A percentile compares a stretch with the other conserved stretches of the same genome.
Evolutionary conservation across 2,888 invertebrate species (phyloP).

Genomic region (Diplolepis rosae): DNA sequence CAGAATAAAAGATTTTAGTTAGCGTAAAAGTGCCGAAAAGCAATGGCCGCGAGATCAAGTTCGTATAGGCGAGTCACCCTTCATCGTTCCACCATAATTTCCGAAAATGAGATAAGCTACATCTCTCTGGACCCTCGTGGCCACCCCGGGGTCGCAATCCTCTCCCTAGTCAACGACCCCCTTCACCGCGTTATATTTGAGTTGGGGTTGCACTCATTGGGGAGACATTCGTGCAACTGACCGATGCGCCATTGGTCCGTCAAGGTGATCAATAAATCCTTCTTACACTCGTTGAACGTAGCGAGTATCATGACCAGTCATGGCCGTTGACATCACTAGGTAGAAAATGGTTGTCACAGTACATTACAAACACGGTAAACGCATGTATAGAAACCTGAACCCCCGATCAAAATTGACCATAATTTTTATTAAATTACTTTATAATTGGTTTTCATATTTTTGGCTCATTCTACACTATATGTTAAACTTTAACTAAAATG

Average conservation of each 20-base stretch:
- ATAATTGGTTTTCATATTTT: no score
- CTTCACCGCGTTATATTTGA: constrained; percentile 51
- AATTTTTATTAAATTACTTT: no score
- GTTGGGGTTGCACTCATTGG: constrained; percentile 51
- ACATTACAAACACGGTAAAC: neutral
- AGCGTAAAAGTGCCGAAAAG: constrained; percentile 43
- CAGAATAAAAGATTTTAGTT: constrained; percentile 1
- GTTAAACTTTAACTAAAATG: no score
- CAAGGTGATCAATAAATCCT: constrained; percentile 70
- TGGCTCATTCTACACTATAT: no score
- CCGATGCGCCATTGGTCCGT: constrained; percentile 68
- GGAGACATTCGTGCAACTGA: constrained; percentile 64
- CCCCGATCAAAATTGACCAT: no score
- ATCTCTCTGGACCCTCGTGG: constrained; percentile 47
- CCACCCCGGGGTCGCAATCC: constrained; percentile 44
- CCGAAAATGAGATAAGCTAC: constrained; percentile 70
- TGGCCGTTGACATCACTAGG: neutral
- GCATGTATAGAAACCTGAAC: no score
- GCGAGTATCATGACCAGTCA: neutral
- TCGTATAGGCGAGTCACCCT: constrained; percentile 54
- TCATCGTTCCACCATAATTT: constrained; percentile 68
- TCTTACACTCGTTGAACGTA: constrained; percentile 55
- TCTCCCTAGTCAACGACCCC: constrained; percentile 47
- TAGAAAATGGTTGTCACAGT: neutral
- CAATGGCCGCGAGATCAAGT: constrained; percentile 58